Percentiles rank a stretch among this genome's conserved stretches.
Conservation (phyloP, 1,140 invertebrate species). For the Patella vulgata region DNA sequence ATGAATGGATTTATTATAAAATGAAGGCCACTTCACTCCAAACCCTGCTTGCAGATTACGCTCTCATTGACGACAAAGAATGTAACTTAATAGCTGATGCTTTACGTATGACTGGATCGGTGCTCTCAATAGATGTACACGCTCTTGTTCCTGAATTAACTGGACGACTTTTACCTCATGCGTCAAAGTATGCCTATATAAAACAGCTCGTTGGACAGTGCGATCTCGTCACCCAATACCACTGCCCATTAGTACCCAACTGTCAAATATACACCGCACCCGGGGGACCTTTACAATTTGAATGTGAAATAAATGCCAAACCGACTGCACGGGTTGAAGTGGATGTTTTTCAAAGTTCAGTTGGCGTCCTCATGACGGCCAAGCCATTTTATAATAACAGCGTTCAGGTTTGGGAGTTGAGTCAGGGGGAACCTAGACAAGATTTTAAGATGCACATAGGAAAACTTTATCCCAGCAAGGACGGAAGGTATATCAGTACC, state of each 20-base stretch:
- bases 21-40: constrained; percentile 46
- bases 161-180: constrained; percentile 57
- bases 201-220: constrained; percentile 66
- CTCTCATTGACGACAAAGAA: constrained; percentile 71
- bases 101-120: constrained; percentile 51
- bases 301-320: constrained; percentile 37
- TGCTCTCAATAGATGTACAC: constrained; percentile 46
- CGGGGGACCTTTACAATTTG: constrained; percentile 54
- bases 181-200: constrained; percentile 41
- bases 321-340: constrained; percentile 40
- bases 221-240: constrained; percentile 64
- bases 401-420: constrained; percentile 50
- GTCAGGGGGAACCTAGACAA: constrained; percentile 45
- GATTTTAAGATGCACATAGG: constrained; percentile 72
- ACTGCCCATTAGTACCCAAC: constrained; percentile 82
- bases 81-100: constrained; percentile 50
- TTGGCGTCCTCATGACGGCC: constrained; percentile 49
- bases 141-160: constrained; percentile 51
- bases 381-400: constrained; percentile 44
- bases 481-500: constrained; percentile 47
- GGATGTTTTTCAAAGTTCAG: constrained; percentile 43
- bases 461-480: constrained; percentile 45
- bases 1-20: constrained; percentile 48
- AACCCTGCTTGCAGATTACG: constrained; percentile 48
- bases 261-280: constrained; percentile 57